phyloP scores from a whole-genome alignment of 2,797 vertebrate species.

The Triplophysa yarkandensis region DNA sequence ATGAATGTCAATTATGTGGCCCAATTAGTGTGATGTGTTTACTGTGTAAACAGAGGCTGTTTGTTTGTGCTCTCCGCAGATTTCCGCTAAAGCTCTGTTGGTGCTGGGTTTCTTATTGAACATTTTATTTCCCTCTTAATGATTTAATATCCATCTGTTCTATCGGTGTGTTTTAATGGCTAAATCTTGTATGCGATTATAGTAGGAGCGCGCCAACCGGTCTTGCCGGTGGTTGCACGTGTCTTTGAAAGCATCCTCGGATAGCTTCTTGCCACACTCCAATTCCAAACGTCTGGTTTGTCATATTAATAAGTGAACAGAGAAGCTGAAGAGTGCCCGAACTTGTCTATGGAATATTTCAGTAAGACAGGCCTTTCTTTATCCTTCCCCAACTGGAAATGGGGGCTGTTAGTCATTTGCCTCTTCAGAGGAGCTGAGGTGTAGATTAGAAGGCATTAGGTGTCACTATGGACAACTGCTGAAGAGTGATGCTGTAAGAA shows the following conservation, averaged over 20 bases:
- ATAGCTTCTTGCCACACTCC: conserved; percentile 43
- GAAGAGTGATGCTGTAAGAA: conserved; percentile 53
- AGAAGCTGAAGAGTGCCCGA: conserved; percentile 65
- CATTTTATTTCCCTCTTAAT: conserved; percentile 39
- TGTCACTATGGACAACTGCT: conserved; percentile 52
- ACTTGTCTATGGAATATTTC: conserved; percentile 63
- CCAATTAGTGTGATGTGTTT: conserved; percentile 64
- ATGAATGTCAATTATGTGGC: conserved; percentile 58
- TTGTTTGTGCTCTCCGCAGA: conserved; percentile 56
- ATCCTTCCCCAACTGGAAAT: conserved; percentile 37
- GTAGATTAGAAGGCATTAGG: conserved; percentile 54
- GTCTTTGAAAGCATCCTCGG: conserved; percentile 38
- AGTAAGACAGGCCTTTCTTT: conserved; percentile 34
- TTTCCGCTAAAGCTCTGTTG: conserved; percentile 52
- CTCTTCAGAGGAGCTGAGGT: conserved; percentile 29
- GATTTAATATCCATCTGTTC: conserved; percentile 49
- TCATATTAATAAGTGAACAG: conserved; percentile 60
- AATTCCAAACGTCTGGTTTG: conserved; percentile 53
- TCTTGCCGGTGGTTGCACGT: conserved; percentile 34
- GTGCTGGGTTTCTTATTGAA: conserved; percentile 40
- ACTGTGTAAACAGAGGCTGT: conserved; percentile 62
- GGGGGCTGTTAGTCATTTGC: conserved; percentile 27
- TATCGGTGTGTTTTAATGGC: conserved; percentile 10
- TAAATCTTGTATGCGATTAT: conserved; percentile 25
- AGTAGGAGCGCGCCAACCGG: conserved; percentile 21